phyloP scores from a whole-genome alignment of 1,140 invertebrate species.

The Lamellibrachia luymesi region DNA sequence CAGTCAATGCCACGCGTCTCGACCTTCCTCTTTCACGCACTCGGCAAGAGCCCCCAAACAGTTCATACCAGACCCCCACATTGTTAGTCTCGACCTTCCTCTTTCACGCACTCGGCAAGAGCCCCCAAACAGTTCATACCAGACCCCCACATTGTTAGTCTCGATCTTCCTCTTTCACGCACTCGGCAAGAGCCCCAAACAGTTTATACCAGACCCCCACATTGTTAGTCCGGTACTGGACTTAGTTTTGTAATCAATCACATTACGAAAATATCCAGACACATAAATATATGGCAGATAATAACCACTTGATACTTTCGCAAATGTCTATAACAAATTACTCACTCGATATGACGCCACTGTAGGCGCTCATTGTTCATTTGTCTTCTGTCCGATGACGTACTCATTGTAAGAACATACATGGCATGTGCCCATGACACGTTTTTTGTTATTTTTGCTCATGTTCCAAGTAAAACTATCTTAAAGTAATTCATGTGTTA shows the following conservation, averaged over 20 bases:
- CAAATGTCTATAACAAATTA: not conserved
- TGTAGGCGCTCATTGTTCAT: not conserved
- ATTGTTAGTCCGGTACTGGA: not conserved
- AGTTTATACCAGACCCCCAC: no score
- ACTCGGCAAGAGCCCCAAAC: no score
- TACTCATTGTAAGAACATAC: not conserved
- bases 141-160: no score
- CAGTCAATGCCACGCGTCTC: no score
- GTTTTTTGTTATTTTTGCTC: not conserved
- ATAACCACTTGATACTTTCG: not conserved
- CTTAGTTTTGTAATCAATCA: not conserved
- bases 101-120: no score
- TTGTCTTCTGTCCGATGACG: not conserved
- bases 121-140: no score
- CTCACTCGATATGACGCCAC: not conserved
- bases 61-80: not conserved
- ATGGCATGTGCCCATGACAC: not conserved
- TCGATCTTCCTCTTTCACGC: no score
- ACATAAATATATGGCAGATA: not conserved
- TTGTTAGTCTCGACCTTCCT: not conserved
- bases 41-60: no score
- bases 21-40: no score
- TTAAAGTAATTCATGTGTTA: no score
- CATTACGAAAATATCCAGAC: not conserved
- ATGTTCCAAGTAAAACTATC: no score